Percentiles rank a stretch among this genome's conserved stretches.
phyloP scores from a whole-genome alignment of 2,113 vertebrate genomes.

The Scophthalmus maximus region DNA sequence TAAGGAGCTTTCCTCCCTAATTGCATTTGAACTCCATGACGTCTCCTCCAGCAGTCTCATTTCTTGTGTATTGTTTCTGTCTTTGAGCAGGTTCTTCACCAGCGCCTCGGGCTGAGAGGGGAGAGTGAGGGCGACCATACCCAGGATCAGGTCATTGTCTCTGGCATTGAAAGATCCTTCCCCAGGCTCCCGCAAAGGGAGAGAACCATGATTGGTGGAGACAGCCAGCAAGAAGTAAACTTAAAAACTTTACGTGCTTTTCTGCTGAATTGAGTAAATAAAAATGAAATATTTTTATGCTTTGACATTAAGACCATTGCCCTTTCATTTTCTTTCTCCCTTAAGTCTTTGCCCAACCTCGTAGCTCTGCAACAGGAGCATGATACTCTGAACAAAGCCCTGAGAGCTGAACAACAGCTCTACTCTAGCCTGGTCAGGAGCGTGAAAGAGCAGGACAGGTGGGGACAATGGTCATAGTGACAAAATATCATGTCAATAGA shows the following conservation, averaged over 20 bases:
- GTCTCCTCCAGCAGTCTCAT: not conserved
- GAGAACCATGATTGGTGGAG: conserved; percentile 82
- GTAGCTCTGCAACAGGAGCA: conserved; percentile 82
- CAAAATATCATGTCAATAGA: not conserved
- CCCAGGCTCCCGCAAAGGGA: conserved; percentile 81
- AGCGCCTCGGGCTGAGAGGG: conserved; percentile 64
- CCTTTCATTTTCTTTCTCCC: conserved; percentile 1
- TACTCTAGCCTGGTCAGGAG: conserved; percentile 88
- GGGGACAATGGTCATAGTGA: conserved; percentile 13
- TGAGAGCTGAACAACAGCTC: conserved; percentile 90
- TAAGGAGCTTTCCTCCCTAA: conserved; percentile 17
- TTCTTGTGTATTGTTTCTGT: conserved; percentile 5
- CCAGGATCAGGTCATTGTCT: conserved; percentile 46
- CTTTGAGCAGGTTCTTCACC: conserved; percentile 77
- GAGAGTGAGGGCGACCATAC: conserved; percentile 47
- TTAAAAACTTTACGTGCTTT: conserved; percentile 14
- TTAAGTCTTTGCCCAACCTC: conserved; percentile 71
- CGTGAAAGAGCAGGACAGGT: conserved; percentile 92
- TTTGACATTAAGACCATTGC: not conserved
- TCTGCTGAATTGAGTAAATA: not conserved
- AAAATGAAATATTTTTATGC: not conserved
- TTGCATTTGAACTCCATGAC: not conserved
- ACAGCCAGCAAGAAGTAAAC: conserved; percentile 79
- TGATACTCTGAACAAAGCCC: conserved; percentile 84
- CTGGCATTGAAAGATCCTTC: conserved; percentile 68